Conservation (phyloP, 2,888 invertebrate species). For the Cheilosia vernalis region DNA sequence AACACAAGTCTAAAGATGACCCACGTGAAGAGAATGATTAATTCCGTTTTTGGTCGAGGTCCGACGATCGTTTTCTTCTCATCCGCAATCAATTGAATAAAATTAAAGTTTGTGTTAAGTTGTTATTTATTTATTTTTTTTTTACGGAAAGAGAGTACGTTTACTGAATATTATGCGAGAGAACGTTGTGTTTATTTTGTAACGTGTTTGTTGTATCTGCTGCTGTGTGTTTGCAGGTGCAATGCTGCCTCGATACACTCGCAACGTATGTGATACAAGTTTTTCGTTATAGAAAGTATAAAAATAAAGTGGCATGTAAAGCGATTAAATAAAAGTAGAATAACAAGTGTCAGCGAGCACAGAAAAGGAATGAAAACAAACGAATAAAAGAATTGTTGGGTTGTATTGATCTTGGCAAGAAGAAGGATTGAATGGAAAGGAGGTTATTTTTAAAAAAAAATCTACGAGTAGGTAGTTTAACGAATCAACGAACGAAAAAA, state of each 20-base stretch:
- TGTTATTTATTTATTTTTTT: slow-evolving; percentile 37
- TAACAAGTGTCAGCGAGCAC: slow-evolving; percentile 50
- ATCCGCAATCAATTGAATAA: slow-evolving; percentile 59
- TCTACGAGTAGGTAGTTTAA: neutral
- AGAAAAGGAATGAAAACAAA: slow-evolving; percentile 19
- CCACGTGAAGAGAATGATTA: slow-evolving; percentile 73
- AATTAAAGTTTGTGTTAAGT: slow-evolving; percentile 43
- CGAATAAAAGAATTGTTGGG: slow-evolving; percentile 17
- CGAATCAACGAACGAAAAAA: neutral
- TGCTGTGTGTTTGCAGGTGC: slow-evolving; percentile 48
- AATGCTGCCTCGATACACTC: slow-evolving; percentile 10
- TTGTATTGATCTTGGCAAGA: slow-evolving; percentile 41
- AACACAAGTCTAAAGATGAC: slow-evolving; percentile 39
- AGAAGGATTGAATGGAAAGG: slow-evolving; percentile 23
- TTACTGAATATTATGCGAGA: slow-evolving; percentile 62
- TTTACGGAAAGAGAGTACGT: slow-evolving; percentile 47
- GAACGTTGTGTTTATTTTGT: slow-evolving; percentile 59
- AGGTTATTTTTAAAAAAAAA: slow-evolving; percentile 7
- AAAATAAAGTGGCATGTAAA: slow-evolving; percentile 37
- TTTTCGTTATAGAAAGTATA: slow-evolving; percentile 55
- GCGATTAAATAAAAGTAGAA: slow-evolving; percentile 58
- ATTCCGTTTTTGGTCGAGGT: slow-evolving; percentile 35
- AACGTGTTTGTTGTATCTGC: slow-evolving; percentile 22
- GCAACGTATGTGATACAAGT: slow-evolving; percentile 48
- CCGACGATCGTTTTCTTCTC: slow-evolving; percentile 20